Evolutionary conservation across 2,888 invertebrate genomes (phyloP).

Genomic region (Campoletis raptor): DNA sequence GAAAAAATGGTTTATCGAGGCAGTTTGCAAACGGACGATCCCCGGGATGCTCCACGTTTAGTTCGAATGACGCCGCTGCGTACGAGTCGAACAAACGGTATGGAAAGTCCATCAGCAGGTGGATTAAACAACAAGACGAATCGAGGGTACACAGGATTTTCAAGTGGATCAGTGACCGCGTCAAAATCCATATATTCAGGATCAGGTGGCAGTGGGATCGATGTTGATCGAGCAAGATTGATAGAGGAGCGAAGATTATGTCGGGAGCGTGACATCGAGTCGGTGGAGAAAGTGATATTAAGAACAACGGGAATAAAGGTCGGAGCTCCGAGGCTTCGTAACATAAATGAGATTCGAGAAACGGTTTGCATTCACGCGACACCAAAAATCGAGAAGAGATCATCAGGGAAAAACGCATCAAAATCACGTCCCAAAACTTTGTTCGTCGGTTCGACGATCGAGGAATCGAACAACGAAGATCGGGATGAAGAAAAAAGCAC

Average conservation of each 20-base stretch:
- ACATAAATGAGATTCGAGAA: constrained; percentile 80
- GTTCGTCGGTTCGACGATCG: constrained; percentile 19
- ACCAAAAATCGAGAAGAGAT: constrained; percentile 40
- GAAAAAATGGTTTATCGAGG: constrained; percentile 81
- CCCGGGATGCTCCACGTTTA: constrained; percentile 78
- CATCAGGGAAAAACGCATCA: not conserved
- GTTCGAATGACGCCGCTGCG: constrained; percentile 80
- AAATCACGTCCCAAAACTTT: constrained; percentile 33
- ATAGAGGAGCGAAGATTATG: constrained; percentile 77
- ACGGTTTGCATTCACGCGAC: constrained; percentile 75
- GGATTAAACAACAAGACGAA: constrained; percentile 34
- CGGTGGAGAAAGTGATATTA: constrained; percentile 77
- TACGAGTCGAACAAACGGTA: constrained; percentile 71
- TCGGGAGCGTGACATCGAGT: constrained; percentile 77
- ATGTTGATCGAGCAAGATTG: constrained; percentile 74
- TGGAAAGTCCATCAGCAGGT: constrained; percentile 25
- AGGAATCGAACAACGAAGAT: constrained; percentile 13
- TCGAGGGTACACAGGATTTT: not conserved
- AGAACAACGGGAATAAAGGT: constrained; percentile 77
- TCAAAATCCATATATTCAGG: constrained; percentile 69
- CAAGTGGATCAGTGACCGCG: constrained; percentile 14
- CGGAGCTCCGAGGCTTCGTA: constrained; percentile 77
- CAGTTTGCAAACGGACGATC: constrained; percentile 81
- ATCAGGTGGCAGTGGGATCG: constrained; percentile 71
- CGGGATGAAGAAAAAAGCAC: constrained; percentile 8